phyloP scores from a whole-genome alignment of 2,113 vertebrate species.

The Ameiurus melas region DNA sequence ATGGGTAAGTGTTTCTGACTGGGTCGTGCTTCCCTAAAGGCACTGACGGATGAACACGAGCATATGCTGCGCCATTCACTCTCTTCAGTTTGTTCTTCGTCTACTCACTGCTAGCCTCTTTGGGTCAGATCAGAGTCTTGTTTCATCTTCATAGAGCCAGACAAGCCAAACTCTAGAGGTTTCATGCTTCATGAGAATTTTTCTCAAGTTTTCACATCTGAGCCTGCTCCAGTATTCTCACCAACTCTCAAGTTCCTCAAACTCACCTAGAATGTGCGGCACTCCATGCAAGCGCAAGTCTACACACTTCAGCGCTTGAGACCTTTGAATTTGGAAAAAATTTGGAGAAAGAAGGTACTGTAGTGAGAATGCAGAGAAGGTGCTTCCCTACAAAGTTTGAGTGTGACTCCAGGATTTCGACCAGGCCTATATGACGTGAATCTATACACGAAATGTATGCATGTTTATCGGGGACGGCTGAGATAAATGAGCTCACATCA shows the following conservation, averaged over 20 bases:
- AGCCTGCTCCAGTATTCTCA: slow-evolving; percentile 9
- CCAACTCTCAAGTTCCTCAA: not conserved
- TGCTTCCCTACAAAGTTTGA: not conserved
- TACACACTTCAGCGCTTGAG: slow-evolving; percentile 3
- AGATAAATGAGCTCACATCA: not conserved
- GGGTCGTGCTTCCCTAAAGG: not conserved
- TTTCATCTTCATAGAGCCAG: slow-evolving; percentile 42
- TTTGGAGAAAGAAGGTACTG: too few relatives aligned
- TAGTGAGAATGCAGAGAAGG: not conserved
- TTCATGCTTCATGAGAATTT: slow-evolving; percentile 31
- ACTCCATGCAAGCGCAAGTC: not conserved
- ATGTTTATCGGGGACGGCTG: not conserved
- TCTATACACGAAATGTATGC: not conserved
- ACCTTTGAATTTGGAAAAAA: not conserved
- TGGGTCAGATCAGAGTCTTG: slow-evolving; percentile 39
- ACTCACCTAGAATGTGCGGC: slow-evolving; percentile 8
- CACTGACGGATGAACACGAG: not conserved
- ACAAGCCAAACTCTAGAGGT: slow-evolving; percentile 35
- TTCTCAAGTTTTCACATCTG: slow-evolving; percentile 36
- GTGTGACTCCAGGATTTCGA: not conserved
- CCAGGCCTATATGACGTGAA: not conserved
- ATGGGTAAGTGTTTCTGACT: slow-evolving; percentile 20
- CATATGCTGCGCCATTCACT: slow-evolving; percentile 11
- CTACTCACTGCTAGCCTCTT: slow-evolving; percentile 15
- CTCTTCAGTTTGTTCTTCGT: slow-evolving; percentile 27